These are phyloP conservation scores for Theocolax elegans DNA, from an alignment of 1,140 invertebrate species.

Conservation along the genomic window DNA sequence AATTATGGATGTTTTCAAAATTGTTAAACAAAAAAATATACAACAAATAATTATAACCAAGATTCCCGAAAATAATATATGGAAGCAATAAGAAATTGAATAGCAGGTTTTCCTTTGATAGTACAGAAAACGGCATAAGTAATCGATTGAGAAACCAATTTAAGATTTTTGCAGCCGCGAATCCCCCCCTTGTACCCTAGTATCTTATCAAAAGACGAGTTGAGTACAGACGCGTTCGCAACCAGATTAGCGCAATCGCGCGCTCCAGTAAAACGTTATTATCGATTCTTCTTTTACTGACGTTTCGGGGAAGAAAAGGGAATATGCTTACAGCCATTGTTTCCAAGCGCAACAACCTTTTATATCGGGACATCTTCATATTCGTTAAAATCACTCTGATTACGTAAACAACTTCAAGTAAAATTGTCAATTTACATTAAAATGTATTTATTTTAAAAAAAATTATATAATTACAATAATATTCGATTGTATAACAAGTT, in stretches of 20 bases:
- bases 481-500: too few relatives aligned
- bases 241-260: conserved; percentile 8
- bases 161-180: background rate
- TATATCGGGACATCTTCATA: background rate
- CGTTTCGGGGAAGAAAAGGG: background rate
- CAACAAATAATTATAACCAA: too few relatives aligned
- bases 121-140: background rate
- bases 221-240: background rate
- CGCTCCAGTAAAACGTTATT: background rate
- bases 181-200: too few relatives aligned
- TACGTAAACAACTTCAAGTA: too few relatives aligned
- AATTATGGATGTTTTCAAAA: too few relatives aligned
- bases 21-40: background rate
- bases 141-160: conserved; percentile 16
- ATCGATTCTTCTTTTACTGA: background rate
- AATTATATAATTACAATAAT: too few relatives aligned
- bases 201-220: background rate
- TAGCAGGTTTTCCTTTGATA: background rate
- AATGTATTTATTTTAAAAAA: too few relatives aligned
- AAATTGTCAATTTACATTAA: too few relatives aligned
- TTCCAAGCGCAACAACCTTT: background rate
- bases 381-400: too few relatives aligned
- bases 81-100: background rate
- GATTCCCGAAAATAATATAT: too few relatives aligned
- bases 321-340: background rate